Conservation (phyloP, 2,888 invertebrate species). For the Galeopsomyia nigrocyanea region DNA sequence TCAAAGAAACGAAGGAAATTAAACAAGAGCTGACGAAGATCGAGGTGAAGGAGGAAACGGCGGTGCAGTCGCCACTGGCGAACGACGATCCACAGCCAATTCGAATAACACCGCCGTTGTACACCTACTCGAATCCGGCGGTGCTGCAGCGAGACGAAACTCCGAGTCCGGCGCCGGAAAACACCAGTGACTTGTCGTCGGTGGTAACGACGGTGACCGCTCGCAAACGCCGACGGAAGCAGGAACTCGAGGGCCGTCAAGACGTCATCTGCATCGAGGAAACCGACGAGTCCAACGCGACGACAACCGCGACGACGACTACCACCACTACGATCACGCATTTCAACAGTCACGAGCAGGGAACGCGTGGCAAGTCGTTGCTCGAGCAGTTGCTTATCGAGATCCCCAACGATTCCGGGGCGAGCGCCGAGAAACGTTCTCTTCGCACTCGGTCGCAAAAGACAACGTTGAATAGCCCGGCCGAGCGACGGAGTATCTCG, state of each 20-base stretch:
- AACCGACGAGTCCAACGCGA: slow-evolving; percentile 55
- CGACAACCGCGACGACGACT: too few relatives aligned
- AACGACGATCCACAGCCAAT: slow-evolving; percentile 77
- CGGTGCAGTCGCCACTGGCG: slow-evolving; percentile 58
- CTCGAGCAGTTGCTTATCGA: slow-evolving; percentile 87
- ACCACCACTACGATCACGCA: slow-evolving; percentile 47
- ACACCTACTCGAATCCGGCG: slow-evolving; percentile 81
- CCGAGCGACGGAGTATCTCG: slow-evolving; percentile 67
- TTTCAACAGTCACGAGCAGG: slow-evolving; percentile 63
- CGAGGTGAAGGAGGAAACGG: slow-evolving; percentile 58
- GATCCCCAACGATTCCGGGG: slow-evolving; percentile 75
- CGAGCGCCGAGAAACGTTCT: slow-evolving; percentile 71
- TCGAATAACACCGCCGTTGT: slow-evolving; percentile 80
- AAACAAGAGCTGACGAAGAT: too few relatives aligned
- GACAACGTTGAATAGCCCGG: slow-evolving; percentile 62
- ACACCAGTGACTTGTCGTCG: slow-evolving; percentile 60
- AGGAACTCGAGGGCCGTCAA: slow-evolving; percentile 66
- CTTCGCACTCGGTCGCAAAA: slow-evolving; percentile 66
- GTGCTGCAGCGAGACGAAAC: slow-evolving; percentile 74
- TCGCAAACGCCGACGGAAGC: slow-evolving; percentile 66
- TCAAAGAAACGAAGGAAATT: slow-evolving; percentile 3
- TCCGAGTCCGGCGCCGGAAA: slow-evolving; percentile 66
- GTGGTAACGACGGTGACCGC: slow-evolving; percentile 48
- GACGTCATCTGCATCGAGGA: slow-evolving; percentile 67
- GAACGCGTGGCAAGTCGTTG: slow-evolving; percentile 67